Percentiles rank a stretch among this genome's conserved stretches.
phyloP scores from a whole-genome alignment of 2,797 vertebrate species.

The Momotus momota region DNA sequence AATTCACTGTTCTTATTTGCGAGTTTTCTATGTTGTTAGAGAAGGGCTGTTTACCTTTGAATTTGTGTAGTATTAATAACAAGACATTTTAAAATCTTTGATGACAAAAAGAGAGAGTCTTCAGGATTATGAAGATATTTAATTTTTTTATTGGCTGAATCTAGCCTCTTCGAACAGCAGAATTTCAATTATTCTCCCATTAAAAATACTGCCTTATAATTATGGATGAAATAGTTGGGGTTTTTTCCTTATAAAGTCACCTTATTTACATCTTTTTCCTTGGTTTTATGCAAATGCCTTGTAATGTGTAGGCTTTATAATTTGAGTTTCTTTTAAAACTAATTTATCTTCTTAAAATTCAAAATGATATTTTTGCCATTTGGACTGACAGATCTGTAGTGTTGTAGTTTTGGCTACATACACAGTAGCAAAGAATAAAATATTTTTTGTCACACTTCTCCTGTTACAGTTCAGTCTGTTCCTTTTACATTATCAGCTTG shows the following conservation, averaged over 20 bases:
- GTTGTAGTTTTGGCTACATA: conserved; percentile 69
- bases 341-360: not conserved
- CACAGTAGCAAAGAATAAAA: conserved; percentile 61
- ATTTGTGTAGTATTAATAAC: not conserved
- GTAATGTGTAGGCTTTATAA: not conserved
- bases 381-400: conserved; percentile 47
- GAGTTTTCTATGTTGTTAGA: not conserved
- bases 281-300: not conserved
- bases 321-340: not conserved
- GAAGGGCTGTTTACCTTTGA: not conserved
- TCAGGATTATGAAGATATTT: not conserved
- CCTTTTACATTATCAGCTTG: conserved; percentile 32
- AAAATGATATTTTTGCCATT: conserved; percentile 15
- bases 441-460: conserved; percentile 64
- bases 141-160: not conserved
- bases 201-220: not conserved
- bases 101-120: not conserved
- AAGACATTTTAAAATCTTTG: not conserved
- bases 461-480: conserved; percentile 67
- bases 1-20: not conserved
- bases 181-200: not conserved
- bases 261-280: not conserved
- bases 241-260: not conserved
- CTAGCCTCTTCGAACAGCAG: not conserved
- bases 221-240: not conserved